Evolutionary conservation across 2,113 vertebrate genomes (phyloP).

Genomic region (Cygnus buccinator): DNA sequence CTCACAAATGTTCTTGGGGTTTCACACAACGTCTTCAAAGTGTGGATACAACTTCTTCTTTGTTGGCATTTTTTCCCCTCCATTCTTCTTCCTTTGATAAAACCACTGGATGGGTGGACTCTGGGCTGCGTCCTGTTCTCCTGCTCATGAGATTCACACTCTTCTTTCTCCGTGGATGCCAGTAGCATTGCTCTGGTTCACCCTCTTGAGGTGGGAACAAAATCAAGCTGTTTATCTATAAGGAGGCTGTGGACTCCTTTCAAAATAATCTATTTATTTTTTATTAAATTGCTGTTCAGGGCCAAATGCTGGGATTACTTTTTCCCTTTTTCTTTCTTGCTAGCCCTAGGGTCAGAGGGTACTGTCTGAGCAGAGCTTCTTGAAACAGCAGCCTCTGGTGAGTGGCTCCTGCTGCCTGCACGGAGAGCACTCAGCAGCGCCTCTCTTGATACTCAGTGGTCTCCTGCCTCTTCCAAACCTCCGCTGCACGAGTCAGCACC

Average conservation of each 20-base stretch:
- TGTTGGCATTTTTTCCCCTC: background rate
- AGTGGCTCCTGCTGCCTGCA: rapidly evolving
- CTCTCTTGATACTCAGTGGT: background rate
- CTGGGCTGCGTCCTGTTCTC: background rate
- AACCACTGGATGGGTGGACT: background rate
- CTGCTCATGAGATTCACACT: background rate
- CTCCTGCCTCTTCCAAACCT: background rate
- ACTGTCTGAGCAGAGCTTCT: background rate
- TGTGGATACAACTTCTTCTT: background rate
- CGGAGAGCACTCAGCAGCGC: rapidly evolving
- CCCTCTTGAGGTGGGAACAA: background rate
- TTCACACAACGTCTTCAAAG: background rate
- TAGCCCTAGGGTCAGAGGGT: background rate
- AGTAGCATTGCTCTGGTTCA: background rate
- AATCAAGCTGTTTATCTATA: background rate
- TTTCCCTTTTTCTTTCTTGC: background rate
- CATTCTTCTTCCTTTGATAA: background rate
- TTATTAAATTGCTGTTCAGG: background rate
- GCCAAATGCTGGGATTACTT: background rate
- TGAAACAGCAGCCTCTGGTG: background rate
- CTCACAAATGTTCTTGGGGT: background rate
- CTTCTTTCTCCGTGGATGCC: background rate
- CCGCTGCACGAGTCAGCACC: rapidly evolving
- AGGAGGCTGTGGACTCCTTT: background rate
- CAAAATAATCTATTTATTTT: background rate